Conservation (phyloP, 2,888 invertebrate species). For the Thumatha senex region DNA sequence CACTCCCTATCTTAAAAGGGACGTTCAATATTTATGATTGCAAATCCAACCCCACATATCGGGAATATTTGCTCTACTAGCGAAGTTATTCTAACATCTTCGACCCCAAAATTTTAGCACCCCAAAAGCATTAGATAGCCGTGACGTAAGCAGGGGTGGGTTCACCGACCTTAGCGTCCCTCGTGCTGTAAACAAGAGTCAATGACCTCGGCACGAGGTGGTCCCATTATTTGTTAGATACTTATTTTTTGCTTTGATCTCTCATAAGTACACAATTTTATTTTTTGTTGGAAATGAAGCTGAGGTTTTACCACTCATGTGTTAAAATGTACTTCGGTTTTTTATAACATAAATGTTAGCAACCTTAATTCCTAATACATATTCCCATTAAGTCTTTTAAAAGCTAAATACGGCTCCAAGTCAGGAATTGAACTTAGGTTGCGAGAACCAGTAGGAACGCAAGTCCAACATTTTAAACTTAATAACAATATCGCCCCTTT, state of each 20-base stretch:
- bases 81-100: constrained; percentile 9
- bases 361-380: no score
- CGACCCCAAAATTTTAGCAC: constrained; percentile 22
- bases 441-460: no score
- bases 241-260: constrained; percentile 13
- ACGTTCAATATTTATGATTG: background rate
- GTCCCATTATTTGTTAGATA: constrained; percentile 31
- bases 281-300: background rate
- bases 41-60: background rate
- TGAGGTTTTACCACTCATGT: no score
- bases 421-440: no score
- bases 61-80: constrained; percentile 3
- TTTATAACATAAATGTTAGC: no score
- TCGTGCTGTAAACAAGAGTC: constrained; percentile 35
- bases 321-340: no score
- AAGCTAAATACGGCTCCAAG: no score
- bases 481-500: no score
- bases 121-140: constrained; percentile 31
- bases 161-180: constrained; percentile 35
- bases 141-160: constrained; percentile 44
- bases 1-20: no score
- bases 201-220: constrained; percentile 40
- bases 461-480: no score
- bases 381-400: no score
- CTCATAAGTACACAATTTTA: no score